A percentile compares a stretch with the other conserved stretches of the same genome.
These are phyloP conservation scores for Chirona hameri DNA, from an alignment of 2,888 invertebrate genomes.

Conservation along the genomic window DNA sequence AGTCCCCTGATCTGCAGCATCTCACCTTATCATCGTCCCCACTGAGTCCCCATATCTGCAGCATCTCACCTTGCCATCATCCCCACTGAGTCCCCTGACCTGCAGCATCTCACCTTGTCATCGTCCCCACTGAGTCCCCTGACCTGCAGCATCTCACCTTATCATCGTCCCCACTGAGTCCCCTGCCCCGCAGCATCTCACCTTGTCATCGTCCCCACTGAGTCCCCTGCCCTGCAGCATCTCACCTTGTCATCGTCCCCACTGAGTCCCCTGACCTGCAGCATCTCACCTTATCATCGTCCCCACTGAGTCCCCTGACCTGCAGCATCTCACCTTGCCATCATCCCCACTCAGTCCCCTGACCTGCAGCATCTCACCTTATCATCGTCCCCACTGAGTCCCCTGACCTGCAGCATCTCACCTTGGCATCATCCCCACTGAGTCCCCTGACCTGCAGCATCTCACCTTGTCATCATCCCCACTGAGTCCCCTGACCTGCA, in stretches of 20 bases:
- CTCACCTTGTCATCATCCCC: background rate
- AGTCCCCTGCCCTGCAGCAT: constrained; percentile 40
- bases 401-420: constrained; percentile 40
- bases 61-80: constrained; percentile 33
- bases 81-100: too few species aligned
- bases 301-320: constrained; percentile 37
- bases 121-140: constrained; percentile 36
- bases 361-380: background rate
- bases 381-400: constrained; percentile 33
- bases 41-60: constrained; percentile 40
- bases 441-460: too few species aligned
- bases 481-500: constrained; percentile 39
- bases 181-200: background rate
- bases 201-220: constrained; percentile 9
- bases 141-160: constrained; percentile 39
- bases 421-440: too few species aligned
- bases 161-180: too few species aligned
- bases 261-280: too few species aligned
- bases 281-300: background rate
- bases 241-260: constrained; percentile 27
- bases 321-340: constrained; percentile 37
- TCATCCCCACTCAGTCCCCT: too few species aligned
- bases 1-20: too few species aligned
- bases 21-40: background rate
- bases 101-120: background rate